phyloP scores from a whole-genome alignment of 2,797 vertebrate species.

The Dendrocincla fuliginosa region DNA sequence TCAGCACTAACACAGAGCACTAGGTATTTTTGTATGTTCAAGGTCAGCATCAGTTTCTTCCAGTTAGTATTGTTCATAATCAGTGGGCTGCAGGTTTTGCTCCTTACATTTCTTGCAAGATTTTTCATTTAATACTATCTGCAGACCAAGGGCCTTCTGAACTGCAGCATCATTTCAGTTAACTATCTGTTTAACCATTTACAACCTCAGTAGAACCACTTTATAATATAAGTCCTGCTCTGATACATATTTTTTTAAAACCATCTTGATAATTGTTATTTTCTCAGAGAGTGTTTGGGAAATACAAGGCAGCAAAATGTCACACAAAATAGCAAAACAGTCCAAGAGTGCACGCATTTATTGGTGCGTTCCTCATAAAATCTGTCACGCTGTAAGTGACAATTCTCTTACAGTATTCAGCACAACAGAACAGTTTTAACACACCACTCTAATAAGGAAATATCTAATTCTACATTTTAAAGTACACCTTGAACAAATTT shows the following conservation, averaged over 20 bases:
- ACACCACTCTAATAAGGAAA: not conserved
- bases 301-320: not conserved
- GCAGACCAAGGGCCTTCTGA: not conserved
- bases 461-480: not conserved
- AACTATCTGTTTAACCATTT: not conserved
- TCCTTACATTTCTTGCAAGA: not conserved
- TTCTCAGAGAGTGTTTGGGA: not conserved
- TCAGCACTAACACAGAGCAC: not conserved
- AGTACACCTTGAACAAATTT: not conserved
- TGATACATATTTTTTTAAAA: not conserved
- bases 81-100: not conserved
- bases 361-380: not conserved
- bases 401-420: not conserved
- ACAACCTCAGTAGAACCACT: not conserved
- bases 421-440: not conserved
- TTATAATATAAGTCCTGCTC: not conserved
- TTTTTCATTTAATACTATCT: not conserved
- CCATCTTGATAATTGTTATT: not conserved
- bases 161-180: not conserved
- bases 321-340: not conserved
- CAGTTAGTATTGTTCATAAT: not conserved
- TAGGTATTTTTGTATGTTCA: not conserved
- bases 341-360: not conserved
- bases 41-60: constrained; percentile 3
- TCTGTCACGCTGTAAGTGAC: not conserved